Evolutionary conservation across 2,797 vertebrate genomes (phyloP), one percentile per base, ranked within the genome.

Genomic region (Scomberomorus guttatus): DNA sequence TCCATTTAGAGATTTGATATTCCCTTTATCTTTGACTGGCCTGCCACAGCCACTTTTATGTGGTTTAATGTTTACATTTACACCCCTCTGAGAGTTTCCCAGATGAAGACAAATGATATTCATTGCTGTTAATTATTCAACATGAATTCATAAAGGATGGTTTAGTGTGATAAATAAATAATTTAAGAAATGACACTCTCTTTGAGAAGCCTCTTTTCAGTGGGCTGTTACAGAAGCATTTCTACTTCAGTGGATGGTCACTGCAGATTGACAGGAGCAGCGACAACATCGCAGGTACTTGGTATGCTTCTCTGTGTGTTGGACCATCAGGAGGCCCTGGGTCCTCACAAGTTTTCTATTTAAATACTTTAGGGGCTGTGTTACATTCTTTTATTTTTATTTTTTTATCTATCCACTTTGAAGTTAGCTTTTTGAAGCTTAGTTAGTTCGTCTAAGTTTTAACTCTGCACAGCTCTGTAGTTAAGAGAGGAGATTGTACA

Each of bases 61-160:
- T 48, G 58, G 51, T 82, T 78, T 78, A 75, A 77, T 82, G 80
- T 84, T 87, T 84, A 82, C 72, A 86, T 88, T 80, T 25, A 34
- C 25, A 68, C 46, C 48, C 81, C 75, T 65, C 68, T 56, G 70
- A 82, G 88, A 79, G 74, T 44, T 72, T 37, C 72, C 34, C 22
- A 77, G 73, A 87, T 85, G 69, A 85, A 78, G 81, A 72, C 79
- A 83, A 85, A 87, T 61, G 10, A 72, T 72, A 81, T 81, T 85
- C 65, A 68, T 52, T n/a, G 46, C 42, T 39, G 79, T 88, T 78
- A 89, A 90, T 90, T 77, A 9, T 96, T 86, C 64, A 87, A 51
- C 3, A 2, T 42, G 4, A 56, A 81, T 75, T 75, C 62, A 82
- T 72, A 60, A 86, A 79, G 71, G 59, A 69, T 50, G 54, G 72